phyloP scores from a whole-genome alignment of 2,113 vertebrate genomes.

The Calidris pygmaea region DNA sequence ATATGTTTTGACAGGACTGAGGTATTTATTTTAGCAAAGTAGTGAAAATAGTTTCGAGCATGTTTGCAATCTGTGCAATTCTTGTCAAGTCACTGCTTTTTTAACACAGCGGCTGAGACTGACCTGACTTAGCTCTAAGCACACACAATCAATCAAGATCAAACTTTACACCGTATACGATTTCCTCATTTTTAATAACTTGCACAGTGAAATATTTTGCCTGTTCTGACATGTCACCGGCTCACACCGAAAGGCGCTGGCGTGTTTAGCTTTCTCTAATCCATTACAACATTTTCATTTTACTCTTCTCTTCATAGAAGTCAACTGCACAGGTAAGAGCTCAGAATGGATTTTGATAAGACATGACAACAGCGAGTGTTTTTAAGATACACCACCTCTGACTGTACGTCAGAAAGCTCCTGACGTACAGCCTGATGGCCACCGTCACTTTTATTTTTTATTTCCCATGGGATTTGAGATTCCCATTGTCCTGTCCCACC shows the following conservation, averaged over 20 bases:
- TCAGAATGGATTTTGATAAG: background rate
- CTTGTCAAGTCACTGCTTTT: background rate
- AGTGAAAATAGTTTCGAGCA: background rate
- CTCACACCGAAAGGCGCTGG: background rate
- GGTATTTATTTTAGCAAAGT: background rate
- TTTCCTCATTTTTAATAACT: background rate
- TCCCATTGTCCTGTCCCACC: background rate
- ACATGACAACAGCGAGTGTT: fast-evolving
- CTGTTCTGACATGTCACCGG: background rate
- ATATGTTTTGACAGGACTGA: background rate
- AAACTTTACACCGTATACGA: background rate
- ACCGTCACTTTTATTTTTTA: background rate
- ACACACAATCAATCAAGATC: background rate
- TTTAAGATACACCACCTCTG: background rate
- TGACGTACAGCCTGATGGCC: background rate
- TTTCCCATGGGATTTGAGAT: background rate
- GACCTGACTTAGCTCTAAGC: background rate
- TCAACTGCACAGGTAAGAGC: background rate
- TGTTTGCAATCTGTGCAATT: background rate
- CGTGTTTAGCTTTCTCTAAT: background rate
- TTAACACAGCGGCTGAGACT: background rate
- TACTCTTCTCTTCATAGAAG: background rate
- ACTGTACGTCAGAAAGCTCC: background rate
- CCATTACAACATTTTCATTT: background rate
- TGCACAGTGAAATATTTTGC: background rate